phyloP scores from a whole-genome alignment of 2,888 invertebrate species.

The Agrypnus murinus region DNA sequence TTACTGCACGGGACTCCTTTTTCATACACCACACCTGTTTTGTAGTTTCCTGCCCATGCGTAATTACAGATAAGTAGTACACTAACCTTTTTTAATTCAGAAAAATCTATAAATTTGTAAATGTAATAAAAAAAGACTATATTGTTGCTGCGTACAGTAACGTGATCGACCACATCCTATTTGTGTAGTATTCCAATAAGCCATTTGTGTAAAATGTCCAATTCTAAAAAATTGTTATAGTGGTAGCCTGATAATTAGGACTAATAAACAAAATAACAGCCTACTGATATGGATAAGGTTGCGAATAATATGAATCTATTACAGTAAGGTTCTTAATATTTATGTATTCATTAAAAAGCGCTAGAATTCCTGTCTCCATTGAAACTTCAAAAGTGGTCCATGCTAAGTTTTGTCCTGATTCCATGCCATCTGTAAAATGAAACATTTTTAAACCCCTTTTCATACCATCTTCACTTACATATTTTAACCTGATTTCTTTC shows the following conservation, averaged over 20 bases:
- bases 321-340: too few species aligned
- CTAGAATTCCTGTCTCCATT: too few species aligned
- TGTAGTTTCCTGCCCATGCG: background rate
- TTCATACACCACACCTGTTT: background rate
- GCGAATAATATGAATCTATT: too few species aligned
- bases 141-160: background rate
- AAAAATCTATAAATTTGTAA: background rate
- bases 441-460: too few species aligned
- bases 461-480: too few species aligned
- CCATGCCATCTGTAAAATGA: background rate
- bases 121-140: background rate
- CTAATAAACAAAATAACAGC: too few species aligned
- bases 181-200: background rate
- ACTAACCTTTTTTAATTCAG: too few species aligned
- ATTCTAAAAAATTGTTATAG: slow-evolving; percentile 5
- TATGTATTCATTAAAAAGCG: too few species aligned
- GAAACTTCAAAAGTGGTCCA: background rate
- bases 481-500: slow-evolving; percentile 6
- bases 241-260: too few species aligned
- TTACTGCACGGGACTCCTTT: background rate
- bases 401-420: background rate
- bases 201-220: background rate
- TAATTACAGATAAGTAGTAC: background rate
- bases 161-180: background rate
- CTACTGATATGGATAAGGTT: too few species aligned